Evolutionary conservation across 53 echinoderm and acorn worm species (phyloP), one percentile per base, ranked within the genome.

Genomic region (Zoroaster sp.): DNA sequence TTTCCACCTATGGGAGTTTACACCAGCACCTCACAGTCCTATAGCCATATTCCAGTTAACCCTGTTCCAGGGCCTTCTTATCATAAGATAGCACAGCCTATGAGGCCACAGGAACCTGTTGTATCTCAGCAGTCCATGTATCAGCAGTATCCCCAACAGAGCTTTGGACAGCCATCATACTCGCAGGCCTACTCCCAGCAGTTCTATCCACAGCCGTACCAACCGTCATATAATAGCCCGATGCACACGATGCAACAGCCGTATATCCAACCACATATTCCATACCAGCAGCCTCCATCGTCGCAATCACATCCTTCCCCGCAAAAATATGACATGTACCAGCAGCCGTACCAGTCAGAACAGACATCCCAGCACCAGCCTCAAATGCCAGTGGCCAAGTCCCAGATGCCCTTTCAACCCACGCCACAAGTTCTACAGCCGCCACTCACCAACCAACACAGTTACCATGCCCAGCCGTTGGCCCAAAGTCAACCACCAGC

Each of bases 41-140:
- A 94, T 83, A 78, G 93, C 40, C 99, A 99, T 93, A 96, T 99
- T 87, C 99, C 95, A 8, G 79, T 99, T 47, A 94, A 99, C 43
- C 96, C 94, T 2, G 88, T 94, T 45, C 99, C 99, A 0, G 96
- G 94, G 39, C 96, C 99, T 8, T 81, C 95, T 1, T 91, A 93
- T 87, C 99, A 96, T 66, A 99, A 99, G 90, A 99, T 99, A 87
- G 99, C 99, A 18, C 96, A 98, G 80, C 99, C 99, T 1, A 92
- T 96, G 75, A 93, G 77, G 43, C 91, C 91, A 14, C 87, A 93
- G 66, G 93, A 94, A 41, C 89, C 95, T 6, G 32, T 91, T 0
- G 88, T 74, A 63, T 72, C 88, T 2, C 96, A 93, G 73, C 96
- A 89, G 43, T 87, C 90, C 1, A 82, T 91, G 77, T 97, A 90